Percentiles rank a stretch among this genome's conserved stretches.
phyloP scores from a whole-genome alignment of 1,140 invertebrate genomes.

The Drosophila ogumai region DNA sequence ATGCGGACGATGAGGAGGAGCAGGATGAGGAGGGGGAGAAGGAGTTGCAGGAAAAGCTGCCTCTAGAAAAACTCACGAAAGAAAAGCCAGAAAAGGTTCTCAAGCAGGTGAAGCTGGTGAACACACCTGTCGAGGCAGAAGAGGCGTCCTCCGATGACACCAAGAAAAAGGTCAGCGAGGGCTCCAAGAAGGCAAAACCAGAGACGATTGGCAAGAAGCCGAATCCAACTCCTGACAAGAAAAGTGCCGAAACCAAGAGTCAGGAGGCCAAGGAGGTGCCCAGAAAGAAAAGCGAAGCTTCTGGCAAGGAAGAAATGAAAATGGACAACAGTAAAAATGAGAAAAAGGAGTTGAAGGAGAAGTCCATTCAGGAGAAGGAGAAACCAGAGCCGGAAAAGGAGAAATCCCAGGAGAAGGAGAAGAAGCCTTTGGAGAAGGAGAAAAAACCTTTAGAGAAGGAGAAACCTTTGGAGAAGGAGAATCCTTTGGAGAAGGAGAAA shows the following conservation, averaged over 20 bases:
- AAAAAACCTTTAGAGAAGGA: not conserved
- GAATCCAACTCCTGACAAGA: not conserved
- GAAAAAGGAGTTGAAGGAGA: conserved; percentile 22
- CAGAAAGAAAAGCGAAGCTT: not conserved
- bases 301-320: not conserved
- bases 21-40: not conserved
- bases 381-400: conserved; percentile 8
- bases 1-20: conserved; percentile 2
- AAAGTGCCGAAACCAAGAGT: not conserved
- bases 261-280: not conserved
- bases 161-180: conserved; percentile 21
- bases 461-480: not conserved
- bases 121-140: not conserved
- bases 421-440: not conserved
- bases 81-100: conserved; percentile 1
- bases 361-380: conserved; percentile 9
- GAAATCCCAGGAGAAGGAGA: conserved; percentile 7
- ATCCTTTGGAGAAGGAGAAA: conserved; percentile 12
- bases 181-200: conserved; percentile 8
- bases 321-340: conserved; percentile 19
- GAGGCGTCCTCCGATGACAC: not conserved
- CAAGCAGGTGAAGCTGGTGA: not conserved
- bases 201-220: not conserved
- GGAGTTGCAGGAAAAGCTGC: not conserved
- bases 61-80: not conserved